phyloP scores from a whole-genome alignment of 1,140 invertebrate genomes.

The Drosophila busckii region DNA sequence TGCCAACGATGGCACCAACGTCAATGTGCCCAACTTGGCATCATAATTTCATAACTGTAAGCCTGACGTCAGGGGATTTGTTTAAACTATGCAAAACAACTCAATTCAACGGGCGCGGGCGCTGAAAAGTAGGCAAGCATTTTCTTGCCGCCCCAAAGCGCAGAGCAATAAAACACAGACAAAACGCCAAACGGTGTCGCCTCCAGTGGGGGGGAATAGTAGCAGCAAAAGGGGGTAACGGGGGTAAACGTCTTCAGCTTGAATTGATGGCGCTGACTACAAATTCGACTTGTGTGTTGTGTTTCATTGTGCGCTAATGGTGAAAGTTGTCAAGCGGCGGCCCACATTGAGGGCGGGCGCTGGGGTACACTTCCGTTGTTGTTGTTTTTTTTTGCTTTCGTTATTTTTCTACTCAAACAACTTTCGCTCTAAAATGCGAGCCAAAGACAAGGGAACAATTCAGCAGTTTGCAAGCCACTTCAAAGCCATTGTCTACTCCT shows the following conservation, averaged over 20 bases:
- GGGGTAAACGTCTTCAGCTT: slow-evolving; percentile 58
- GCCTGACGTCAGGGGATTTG: slow-evolving; percentile 41
- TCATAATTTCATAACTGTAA: slow-evolving; percentile 67
- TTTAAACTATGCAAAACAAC: slow-evolving; percentile 73
- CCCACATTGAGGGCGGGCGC: slow-evolving; percentile 16
- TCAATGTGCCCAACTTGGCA: too few species aligned
- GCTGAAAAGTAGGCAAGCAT: slow-evolving; percentile 62
- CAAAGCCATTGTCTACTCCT: slow-evolving; percentile 1
- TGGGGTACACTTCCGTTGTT: slow-evolving; percentile 48
- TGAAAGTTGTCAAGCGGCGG: slow-evolving; percentile 69
- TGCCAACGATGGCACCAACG: background rate
- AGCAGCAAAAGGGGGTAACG: background rate
- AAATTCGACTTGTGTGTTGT: slow-evolving; percentile 69
- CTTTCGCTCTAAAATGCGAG: slow-evolving; percentile 44
- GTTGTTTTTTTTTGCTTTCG: too few species aligned
- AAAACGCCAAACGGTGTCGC: slow-evolving; percentile 27
- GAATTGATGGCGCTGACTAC: slow-evolving; percentile 72
- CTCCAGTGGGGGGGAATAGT: background rate
- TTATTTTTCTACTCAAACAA: too few species aligned
- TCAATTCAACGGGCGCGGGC: slow-evolving; percentile 46
- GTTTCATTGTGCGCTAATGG: slow-evolving; percentile 68
- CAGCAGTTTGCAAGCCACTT: background rate
- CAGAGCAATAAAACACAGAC: slow-evolving; percentile 68
- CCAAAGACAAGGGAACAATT: slow-evolving; percentile 35
- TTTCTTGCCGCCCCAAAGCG: slow-evolving; percentile 57